These are phyloP conservation scores for Lamproptera curius DNA, from an alignment of 2,888 invertebrate genomes.

Conservation along the genomic window DNA sequence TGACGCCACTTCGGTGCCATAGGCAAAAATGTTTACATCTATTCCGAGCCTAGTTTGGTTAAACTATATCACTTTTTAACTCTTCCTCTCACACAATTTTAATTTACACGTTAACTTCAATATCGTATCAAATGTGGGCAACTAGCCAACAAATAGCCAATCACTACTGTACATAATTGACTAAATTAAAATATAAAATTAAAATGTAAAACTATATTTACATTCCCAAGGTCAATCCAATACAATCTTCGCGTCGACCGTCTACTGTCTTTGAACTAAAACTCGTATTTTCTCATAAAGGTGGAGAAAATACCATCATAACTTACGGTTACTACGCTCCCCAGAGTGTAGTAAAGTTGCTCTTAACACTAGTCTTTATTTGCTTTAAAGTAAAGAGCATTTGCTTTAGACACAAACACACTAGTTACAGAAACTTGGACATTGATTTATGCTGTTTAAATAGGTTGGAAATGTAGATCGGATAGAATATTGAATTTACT, in stretches of 20 bases:
- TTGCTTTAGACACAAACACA: conserved; percentile 20
- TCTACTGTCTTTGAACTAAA: conserved; percentile 19
- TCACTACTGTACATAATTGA: too few species aligned
- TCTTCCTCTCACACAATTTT: too few species aligned
- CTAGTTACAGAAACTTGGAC: conserved; percentile 18
- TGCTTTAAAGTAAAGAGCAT: conserved; percentile 36
- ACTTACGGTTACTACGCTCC: conserved; percentile 70
- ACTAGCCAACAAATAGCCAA: too few species aligned
- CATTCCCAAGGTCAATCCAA: conserved; percentile 8
- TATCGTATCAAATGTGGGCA: too few species aligned
- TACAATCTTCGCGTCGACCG: conserved; percentile 19
- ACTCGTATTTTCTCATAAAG: conserved; percentile 64
- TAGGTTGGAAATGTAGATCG: conserved; percentile 6
- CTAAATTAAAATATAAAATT: too few species aligned
- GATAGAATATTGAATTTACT: too few species aligned
- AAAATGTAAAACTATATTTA: too few species aligned
- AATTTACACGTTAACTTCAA: too few species aligned
- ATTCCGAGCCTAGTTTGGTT: too few species aligned
- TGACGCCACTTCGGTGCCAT: too few species aligned
- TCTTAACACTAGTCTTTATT: conserved; percentile 76
- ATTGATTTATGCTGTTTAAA: conserved; percentile 14
- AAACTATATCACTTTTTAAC: too few species aligned
- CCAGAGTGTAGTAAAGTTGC: conserved; percentile 73
- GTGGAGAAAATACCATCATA: conserved; percentile 72
- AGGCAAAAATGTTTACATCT: too few species aligned